Evolutionary conservation across 2,797 vertebrate genomes (phyloP).

Genomic region (Lophotriccus pileatus): DNA sequence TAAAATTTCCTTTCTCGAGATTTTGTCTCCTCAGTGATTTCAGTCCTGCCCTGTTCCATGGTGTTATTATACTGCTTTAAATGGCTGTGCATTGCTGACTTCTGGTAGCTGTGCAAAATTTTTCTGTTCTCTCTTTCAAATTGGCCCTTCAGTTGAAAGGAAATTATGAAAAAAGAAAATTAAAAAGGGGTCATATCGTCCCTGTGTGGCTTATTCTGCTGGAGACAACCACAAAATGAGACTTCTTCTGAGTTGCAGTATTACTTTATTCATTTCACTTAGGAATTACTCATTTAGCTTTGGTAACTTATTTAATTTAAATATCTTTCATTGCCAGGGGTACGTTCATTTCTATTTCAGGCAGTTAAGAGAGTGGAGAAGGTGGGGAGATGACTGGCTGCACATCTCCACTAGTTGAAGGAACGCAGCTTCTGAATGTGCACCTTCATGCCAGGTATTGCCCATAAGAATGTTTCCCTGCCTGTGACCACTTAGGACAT

Average conservation of each 20-base stretch:
- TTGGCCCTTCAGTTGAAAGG: neutral
- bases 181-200: neutral
- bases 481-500: neutral
- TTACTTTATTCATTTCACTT: neutral
- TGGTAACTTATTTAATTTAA: neutral
- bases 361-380: neutral
- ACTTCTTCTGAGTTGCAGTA: neutral
- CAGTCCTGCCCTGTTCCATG: neutral
- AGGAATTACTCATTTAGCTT: neutral
- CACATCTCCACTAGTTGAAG: neutral
- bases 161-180: neutral
- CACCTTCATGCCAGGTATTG: neutral
- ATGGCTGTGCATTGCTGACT: neutral
- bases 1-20: constrained; percentile 59
- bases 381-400: neutral
- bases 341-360: neutral
- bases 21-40: constrained; percentile 53
- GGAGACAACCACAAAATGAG: neutral
- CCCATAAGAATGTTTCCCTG: neutral
- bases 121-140: neutral
- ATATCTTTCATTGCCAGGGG: neutral
- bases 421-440: neutral
- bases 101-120: neutral
- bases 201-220: neutral
- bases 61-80: constrained; percentile 5